Conservation (phyloP, 2,888 invertebrate species). For the Dioctria linearis region DNA sequence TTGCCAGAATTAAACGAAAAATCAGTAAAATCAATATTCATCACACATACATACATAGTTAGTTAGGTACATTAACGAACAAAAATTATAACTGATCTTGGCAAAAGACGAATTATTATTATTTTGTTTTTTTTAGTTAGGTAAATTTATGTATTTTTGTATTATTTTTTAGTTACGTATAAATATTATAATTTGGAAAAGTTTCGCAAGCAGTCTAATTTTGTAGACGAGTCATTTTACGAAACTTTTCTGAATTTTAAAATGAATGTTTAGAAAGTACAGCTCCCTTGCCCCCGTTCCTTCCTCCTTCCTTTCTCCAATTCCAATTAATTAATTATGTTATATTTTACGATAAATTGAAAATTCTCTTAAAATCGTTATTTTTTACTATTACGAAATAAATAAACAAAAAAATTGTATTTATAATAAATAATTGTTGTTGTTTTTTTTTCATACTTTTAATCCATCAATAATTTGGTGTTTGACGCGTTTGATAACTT, state of each 20-base stretch:
- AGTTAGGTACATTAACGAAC: conserved; percentile 16
- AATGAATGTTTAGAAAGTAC: conserved; percentile 29
- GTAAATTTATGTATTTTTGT: conserved; percentile 19
- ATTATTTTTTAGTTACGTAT: conserved; percentile 31
- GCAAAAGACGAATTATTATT: background rate
- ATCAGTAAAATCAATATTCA: too few relatives aligned
- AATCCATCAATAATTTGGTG: too few relatives aligned
- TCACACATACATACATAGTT: too few relatives aligned
- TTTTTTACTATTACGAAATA: conserved; percentile 47
- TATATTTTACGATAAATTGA: conserved; percentile 29
- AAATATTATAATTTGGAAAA: conserved; percentile 38
- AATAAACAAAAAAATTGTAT: conserved; percentile 37
- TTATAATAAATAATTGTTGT: conserved; percentile 35
- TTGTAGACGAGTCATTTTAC: conserved; percentile 48
- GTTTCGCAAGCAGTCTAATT: conserved; percentile 49
- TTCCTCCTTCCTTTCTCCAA: background rate
- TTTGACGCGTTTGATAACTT: too few relatives aligned
- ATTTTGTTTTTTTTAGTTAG: background rate
- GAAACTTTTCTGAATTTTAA: conserved; percentile 42
- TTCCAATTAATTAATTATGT: conserved; percentile 20
- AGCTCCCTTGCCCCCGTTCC: background rate
- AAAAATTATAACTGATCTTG: background rate
- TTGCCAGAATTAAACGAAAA: too few relatives aligned
- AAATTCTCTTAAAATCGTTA: conserved; percentile 37
- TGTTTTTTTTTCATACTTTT: background rate